Evolutionary conservation across 1,140 invertebrate species (phyloP), one percentile per base, ranked within the genome.

Genomic region (Bombus cullumanus): DNA sequence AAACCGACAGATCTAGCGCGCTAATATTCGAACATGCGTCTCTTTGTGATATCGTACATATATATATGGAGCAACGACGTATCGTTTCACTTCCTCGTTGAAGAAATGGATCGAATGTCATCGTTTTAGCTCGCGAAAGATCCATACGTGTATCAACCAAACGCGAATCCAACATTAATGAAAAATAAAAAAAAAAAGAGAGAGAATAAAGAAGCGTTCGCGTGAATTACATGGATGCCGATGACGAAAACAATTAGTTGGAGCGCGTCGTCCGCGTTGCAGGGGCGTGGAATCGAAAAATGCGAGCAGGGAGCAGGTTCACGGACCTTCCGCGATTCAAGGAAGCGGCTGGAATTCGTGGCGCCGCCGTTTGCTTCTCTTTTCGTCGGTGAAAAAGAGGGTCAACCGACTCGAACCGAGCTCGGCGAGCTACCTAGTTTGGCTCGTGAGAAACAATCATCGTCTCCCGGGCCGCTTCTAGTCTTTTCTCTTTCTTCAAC

Each of bases 361-460:
- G 62, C 77, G 59, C 64, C 77, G 59, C 64, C 64, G 79, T 78
- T 81, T 77, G 64, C 62, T 62, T 90, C 81, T 83, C 77, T 90
- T 90, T 83, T 77, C 72, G 76, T 47, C 64, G 47, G 28, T 47
- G 79, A 86, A 81, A 88, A 86, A 83, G 64, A 89, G 69, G 53
- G 72, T 53, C 79, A 79, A 78, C 71, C 83, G 69, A 88, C 68
- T 87, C 74, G 47, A 80, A 85, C 77, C 57, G 76, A 77, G 68
- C 74, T 41, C 53, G 41, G 68, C 69, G 72, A 69, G 83, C 85
- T 90, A 76, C 90, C 91, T 92, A 92, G 90, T 91, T 91, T 92
- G 91, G 88, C 86, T 74, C 91, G 91, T 92, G 91, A 91, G 91
- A 92, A 92, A 90, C 91, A 82, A 92, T 89, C 77, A 88, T 74